Evolutionary conservation across 2,888 invertebrate species (phyloP), one percentile per base, ranked within the genome.

Genomic region (Nomada fucata): DNA sequence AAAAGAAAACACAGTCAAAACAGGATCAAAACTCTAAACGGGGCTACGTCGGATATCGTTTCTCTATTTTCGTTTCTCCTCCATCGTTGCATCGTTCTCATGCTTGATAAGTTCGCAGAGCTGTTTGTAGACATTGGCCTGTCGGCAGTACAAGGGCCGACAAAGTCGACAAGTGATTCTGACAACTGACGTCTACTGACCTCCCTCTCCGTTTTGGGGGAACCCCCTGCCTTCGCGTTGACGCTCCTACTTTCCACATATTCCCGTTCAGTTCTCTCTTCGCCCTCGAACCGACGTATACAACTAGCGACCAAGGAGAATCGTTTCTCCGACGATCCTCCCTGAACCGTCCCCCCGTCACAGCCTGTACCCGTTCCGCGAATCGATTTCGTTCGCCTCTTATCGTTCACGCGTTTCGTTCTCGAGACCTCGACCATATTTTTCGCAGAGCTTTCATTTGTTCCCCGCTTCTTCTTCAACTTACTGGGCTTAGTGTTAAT

Each of bases 71-170:
- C 10, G 52, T 23, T 44, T 13, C 20, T 60, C 50, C 65, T 44
- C 5, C 20, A 18, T 64, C 42, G 29, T 20, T 26, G 7, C 44
- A 64, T 57, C 59, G 36, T 29, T 53, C 61, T 13, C 18, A 59
- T 55, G 64, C 36, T 59, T 26, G 15, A 52, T 18, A 63, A 73
- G 77, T 88, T 85, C 29, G 50, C 13, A 36, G 90, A 93, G 92
- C 91, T 91, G 92, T 91, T 93, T 92, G 92, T 92, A 93, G 92
- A 93, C 92, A 93, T 92, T 92, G 92, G 91, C 85, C 87, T 90
- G 87, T 88, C 88, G 86, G 85, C 76, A 60, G 75, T 74, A 36
- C 36, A 75, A 73, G 50, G 50, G 60, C 60, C 61, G 67, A 69
- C 70, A 74, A 61, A 64, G 65, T 86, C 80, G 84, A 79, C 86